Evolutionary conservation across 2,113 vertebrate species (phyloP), one percentile per base, ranked within the genome.

Genomic region (Lagopus leucura): DNA sequence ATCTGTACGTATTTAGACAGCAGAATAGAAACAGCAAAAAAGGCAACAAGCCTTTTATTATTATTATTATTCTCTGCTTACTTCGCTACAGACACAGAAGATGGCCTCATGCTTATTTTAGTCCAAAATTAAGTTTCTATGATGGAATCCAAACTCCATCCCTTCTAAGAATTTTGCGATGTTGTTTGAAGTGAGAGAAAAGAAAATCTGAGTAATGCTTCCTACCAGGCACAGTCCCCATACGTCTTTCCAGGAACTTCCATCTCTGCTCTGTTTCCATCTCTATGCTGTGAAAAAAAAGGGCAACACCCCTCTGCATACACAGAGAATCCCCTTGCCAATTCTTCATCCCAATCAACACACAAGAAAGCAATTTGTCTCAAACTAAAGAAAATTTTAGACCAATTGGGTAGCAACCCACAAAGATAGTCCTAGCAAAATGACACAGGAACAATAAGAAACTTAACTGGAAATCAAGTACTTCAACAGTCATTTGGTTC

Each of bases 21-120:
- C 30, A 30, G 20, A 15, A 50, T 20, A 57, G 14, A 16, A 20
- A 20, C 15, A 87, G 9, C 5, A 17, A 78, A 32, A 30, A 64
- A 48, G 16, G 11, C 20, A 87, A 18, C 7, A 60, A 67, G 67
- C 42, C 42, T 43, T 43, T 43, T 43, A 43, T 43, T 43, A 42
- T 43, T 43, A 63, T 92, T 87, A 61, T 92, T 87, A 61, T 86
- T 78, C 63, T 75, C 32, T 89, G 8, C 82, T 93, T 82, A 70
- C 36, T 57, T 58, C 67, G 57, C 78, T 54, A 72, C 30, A 76
- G 61, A 45, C 28, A 78, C 3, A 73, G 58, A 84, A 14, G 40
- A 76, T 22, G 34, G 42, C 63, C 54, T 76, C 28, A 45, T 58
- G 70, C 50, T 89, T 69, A 47, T 45, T 82, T 88, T 69, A 30